Evolutionary conservation across 2,888 invertebrate genomes (phyloP), one percentile per base, ranked within the genome.

Genomic region (Tridacna gigas): DNA sequence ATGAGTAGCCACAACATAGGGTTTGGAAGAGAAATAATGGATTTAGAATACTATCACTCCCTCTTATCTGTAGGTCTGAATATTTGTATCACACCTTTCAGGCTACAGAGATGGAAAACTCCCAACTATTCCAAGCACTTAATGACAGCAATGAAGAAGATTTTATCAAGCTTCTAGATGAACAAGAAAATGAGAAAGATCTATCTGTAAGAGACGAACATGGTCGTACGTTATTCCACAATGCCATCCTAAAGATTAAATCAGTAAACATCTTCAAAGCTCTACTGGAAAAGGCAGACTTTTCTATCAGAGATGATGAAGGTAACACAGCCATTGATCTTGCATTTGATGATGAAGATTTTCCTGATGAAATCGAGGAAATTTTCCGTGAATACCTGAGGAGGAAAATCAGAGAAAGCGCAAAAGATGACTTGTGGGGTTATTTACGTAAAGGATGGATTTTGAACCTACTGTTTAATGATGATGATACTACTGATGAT

Each of bases 271-370:
- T 90, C 5, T 86, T 92, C 77, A 90, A 89, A 75, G 82, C 89
- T 0, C 86, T 92, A 2, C 65, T 91, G 15, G 80, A 88, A 12
- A 88, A 86, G 65, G 82, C 90, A 2, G 90, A 91, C 77, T 75
- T 91, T 22, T 80, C 88, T 0, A 67, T 84, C 7, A 67, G 88
- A 51, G 89, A 91, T 74, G 75, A 80, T 28, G 86, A 88, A 22
- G 90, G 92, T 13, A 76, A 91, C 48, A 89, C 88, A 0, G 89
- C 90, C 15, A 77, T 91, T n/a, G 91, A 91, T 71, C 79, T 89
- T 0, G 79, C 90, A 11, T 75, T 81, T n/a, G 79, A 85, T 9
- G 83, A 87, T 2, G 86, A 86, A 45, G 82, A 86, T 15, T 83
- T 83, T 7, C 81, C 86, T 9, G 88, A 89, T 61, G 88, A 84